Evolutionary conservation across 2,888 invertebrate species (phyloP).

Genomic region (Metalampra italica): DNA sequence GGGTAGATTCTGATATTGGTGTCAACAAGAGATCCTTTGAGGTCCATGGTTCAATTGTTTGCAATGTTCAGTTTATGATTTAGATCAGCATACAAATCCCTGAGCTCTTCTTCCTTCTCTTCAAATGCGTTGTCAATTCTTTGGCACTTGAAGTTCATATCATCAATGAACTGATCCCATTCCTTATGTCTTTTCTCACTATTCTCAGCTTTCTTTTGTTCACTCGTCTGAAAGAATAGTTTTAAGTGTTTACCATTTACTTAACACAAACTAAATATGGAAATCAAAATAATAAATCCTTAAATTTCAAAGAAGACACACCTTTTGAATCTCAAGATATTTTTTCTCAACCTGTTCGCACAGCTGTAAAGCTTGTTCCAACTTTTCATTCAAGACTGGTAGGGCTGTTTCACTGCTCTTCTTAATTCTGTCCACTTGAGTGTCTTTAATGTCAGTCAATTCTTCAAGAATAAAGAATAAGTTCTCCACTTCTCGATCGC

Average conservation of each 20-base stretch:
- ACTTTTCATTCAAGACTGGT: conserved; percentile 80
- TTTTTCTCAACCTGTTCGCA: conserved; percentile 80
- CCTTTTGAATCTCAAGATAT: conserved; percentile 77
- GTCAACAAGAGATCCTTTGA: conserved; percentile 80
- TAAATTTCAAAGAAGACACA: conserved; percentile 26
- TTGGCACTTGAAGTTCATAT: conserved; percentile 86
- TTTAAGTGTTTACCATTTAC: too few relatives aligned
- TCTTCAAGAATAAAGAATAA: conserved; percentile 87
- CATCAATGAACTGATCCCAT: conserved; percentile 87
- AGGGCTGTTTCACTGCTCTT: conserved; percentile 80
- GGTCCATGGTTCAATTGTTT: conserved; percentile 67
- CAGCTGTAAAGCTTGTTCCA: conserved; percentile 81
- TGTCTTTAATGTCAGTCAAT: conserved; percentile 87
- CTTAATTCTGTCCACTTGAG: conserved; percentile 83
- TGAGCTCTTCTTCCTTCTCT: conserved; percentile 87
- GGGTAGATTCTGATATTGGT: conserved; percentile 82
- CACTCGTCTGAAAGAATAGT: conserved; percentile 34
- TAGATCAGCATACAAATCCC: conserved; percentile 85
- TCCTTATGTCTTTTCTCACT: conserved; percentile 66
- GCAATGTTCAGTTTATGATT: conserved; percentile 84
- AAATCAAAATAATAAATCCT: too few relatives aligned
- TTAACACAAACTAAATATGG: too few relatives aligned
- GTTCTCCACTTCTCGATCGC: conserved; percentile 88
- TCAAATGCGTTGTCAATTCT: conserved; percentile 87
- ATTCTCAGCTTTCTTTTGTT: conserved; percentile 44